Base-by-base conservation (phyloP, 2,797 vertebrate genomes). In the Spinibarbus caldwelli region DNA sequence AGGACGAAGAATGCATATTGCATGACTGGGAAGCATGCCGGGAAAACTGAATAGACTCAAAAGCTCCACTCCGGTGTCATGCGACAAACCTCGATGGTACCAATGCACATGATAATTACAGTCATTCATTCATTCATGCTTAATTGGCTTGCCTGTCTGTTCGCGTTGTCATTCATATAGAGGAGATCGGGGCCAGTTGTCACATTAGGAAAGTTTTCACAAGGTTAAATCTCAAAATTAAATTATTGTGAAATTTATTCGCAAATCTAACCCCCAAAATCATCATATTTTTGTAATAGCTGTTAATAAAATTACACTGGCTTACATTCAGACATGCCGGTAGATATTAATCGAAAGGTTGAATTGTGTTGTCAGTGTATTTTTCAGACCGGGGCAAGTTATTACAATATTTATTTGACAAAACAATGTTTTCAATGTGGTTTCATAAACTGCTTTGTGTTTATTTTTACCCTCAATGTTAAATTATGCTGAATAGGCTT, bases 1-100 rank as follows among this genome's bases (percentile, higher is more conserved):
- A 79, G 26, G 62, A 67, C 87, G 85, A 89, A 85, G 43, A 52
- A 89, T 89, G 88, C 89, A 57, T 85, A 78, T 80, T 67, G 77
- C 78, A 87, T 78, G 85, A 81, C 90, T 91, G 87, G 67, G 17
- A 76, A 85, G 89, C 87, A 84, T 71, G 87, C 88, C 62, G 76
- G 90, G 82, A 83, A 78, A 86, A 84, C 52, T 86, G 76, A 87
- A 86, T 47, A 82, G 64, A 82, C 78, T 85, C 43, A 71, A 81
- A 84, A 79, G 76, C 68, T 66, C 59, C 8, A 62, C 80, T 86
- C 41, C 80, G 86, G 89, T 82, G 90, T 91, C 90, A 88, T 29
- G 62, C 78, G 59, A 86, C 80, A 85, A 82, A 80, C 29, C 68
- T 54, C 17, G 14, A 34, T 45, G 23, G 86, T 80, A 86, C 75